Evolutionary conservation across 2,797 vertebrate genomes (phyloP).

Genomic region (Gymnothorax reevesii): DNA sequence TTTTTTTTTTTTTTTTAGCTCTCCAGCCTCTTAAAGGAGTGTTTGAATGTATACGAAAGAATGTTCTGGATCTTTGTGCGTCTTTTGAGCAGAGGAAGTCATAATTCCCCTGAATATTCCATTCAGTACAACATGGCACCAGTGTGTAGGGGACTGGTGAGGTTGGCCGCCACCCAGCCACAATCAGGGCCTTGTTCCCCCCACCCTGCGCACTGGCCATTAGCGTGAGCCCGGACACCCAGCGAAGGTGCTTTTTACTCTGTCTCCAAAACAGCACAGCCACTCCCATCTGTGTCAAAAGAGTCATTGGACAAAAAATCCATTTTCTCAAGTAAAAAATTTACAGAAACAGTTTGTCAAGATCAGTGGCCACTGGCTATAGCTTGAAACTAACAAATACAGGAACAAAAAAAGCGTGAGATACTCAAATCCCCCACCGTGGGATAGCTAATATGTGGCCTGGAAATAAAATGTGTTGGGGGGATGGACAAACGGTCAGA

Average conservation of each 20-base stretch:
- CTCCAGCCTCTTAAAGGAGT: not conserved
- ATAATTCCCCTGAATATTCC: not conserved
- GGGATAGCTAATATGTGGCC: too few species aligned
- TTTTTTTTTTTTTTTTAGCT: not conserved
- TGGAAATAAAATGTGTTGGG: too few species aligned
- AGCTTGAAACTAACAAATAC: too few species aligned
- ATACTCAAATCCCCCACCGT: too few species aligned
- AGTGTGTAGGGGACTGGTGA: constrained; percentile 3
- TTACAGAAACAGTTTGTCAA: too few species aligned
- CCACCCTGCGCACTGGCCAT: not conserved
- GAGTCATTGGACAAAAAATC: not conserved
- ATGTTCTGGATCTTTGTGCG: not conserved
- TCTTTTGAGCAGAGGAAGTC: constrained; percentile 6
- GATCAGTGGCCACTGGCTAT: too few species aligned
- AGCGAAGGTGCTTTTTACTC: not conserved
- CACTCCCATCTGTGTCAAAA: not conserved
- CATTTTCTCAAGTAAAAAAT: not conserved
- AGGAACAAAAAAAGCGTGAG: too few species aligned
- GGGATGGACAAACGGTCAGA: too few species aligned
- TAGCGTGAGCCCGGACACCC: not conserved
- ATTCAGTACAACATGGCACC: not conserved
- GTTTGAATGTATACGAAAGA: not conserved
- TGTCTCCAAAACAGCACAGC: not conserved
- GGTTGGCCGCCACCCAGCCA: not conserved
- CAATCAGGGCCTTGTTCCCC: not conserved